Conservation (phyloP, 2,797 vertebrate genomes). For the Liasis olivaceus region DNA sequence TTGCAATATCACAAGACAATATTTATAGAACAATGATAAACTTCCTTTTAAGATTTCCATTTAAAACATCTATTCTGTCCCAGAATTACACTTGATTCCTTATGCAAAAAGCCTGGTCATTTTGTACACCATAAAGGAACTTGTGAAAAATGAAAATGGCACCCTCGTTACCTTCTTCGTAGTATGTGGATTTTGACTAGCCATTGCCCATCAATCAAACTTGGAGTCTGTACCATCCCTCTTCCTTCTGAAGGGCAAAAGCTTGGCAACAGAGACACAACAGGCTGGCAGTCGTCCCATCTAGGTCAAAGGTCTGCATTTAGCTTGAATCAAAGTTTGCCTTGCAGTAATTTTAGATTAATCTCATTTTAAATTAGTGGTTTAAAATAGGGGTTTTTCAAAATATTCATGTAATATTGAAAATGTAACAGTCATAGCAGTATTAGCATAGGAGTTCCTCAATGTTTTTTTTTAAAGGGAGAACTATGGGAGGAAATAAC, state of each 20-base stretch:
- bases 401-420: neutral
- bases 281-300: neutral
- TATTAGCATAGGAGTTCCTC: neutral
- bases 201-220: neutral
- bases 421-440: neutral
- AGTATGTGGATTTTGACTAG: neutral
- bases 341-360: neutral
- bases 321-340: neutral
- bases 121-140: neutral
- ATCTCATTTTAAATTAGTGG: neutral
- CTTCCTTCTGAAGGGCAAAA: neutral
- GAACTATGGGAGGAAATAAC: neutral
- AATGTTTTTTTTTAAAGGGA: neutral
- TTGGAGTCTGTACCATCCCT: neutral
- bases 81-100: constrained; percentile 38
- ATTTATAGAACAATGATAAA: constrained; percentile 35
- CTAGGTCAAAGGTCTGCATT: neutral
- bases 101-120: neutral
- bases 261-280: neutral
- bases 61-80: constrained; percentile 37
- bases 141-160: constrained; percentile 12
- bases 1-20: neutral
- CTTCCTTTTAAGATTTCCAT: constrained; percentile 41
- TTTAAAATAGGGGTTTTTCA: neutral
- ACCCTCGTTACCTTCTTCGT: neutral